These are phyloP conservation scores for Trididemnum nubilum DNA, from an alignment of 23 tunicate genomes.

Conservation along the genomic window DNA sequence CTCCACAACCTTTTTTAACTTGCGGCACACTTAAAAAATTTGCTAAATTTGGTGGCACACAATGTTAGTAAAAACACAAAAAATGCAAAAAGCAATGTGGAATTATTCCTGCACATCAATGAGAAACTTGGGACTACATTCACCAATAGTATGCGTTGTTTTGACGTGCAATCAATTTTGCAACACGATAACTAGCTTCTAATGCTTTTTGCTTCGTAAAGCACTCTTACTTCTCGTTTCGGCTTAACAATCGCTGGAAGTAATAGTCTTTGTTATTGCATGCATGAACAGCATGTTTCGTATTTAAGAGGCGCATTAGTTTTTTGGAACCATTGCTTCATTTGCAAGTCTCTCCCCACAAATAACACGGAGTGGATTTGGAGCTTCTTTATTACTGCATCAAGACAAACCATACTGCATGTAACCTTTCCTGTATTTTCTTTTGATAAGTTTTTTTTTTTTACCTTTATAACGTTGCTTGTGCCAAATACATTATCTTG, in stretches of 20 bases:
- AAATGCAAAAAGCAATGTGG: no score
- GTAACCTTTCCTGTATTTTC: constrained; percentile 25
- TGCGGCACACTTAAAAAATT: constrained; percentile 3
- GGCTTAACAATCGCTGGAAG: constrained; percentile 19
- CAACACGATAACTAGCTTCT: constrained; percentile 34
- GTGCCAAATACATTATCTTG: background rate
- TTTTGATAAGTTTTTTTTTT: constrained; percentile 13
- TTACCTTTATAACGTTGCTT: background rate
- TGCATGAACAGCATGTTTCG: constrained; percentile 42
- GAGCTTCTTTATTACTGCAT: constrained; percentile 34
- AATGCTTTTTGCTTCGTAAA: constrained; percentile 25
- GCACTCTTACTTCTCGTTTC: constrained; percentile 18
- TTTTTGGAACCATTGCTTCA: constrained; percentile 41
- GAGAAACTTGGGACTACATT: no score
- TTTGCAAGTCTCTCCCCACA: constrained; percentile 44
- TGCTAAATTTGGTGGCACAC: constrained; percentile 5
- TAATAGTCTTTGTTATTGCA: constrained; percentile 17
- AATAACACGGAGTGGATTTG: constrained; percentile 33
- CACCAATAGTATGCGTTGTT: constrained; percentile 12
- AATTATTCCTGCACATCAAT: background rate
- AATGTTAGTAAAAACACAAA: constrained; percentile 1
- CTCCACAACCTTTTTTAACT: constrained; percentile 10
- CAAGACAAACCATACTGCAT: constrained; percentile 35
- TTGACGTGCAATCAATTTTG: constrained; percentile 30
- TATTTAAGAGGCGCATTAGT: constrained; percentile 37